Base-by-base conservation (phyloP, 1,140 invertebrate genomes). In the Drosophila kurseongensis region DNA sequence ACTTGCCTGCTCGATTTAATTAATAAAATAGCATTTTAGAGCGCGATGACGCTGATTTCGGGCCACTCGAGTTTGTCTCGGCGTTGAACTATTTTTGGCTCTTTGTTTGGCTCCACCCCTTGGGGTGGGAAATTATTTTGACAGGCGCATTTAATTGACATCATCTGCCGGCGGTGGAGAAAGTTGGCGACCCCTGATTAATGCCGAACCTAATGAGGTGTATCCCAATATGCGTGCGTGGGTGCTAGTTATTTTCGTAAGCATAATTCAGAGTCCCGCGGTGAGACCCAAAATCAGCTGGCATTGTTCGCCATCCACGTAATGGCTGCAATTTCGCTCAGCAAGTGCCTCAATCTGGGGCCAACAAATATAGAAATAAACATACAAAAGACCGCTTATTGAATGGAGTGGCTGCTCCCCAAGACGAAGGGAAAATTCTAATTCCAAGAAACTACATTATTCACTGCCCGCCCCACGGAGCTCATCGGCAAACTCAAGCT, bases 1-100 rank as follows among this genome's bases (percentile, higher is more conserved):
- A 89, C 80, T 89, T 68, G 84, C 63, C 84, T 78, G 84, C 88
- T 88, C 80, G 77, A 72, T 80, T 84, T 89, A 89, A 89, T 89
- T 84, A 89, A 89, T 89, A 89, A 80, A 88, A 89, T 71, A 69
- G 65, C 77, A 73, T 84, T 90, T 84, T 84, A 77, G 61, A 88
- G 74, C 78, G 86, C 75, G 52, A 65, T 77, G 84, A 69, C 80
- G 80, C 73, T 88, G 83, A 75, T 75, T 86, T 88, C 62, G 36
- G 32, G 18, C 52, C 56, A 66, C 51, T 61, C 36, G 45, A 29
- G 54, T 10, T 51, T 29, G 63, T 69, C 73, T 77, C 61, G 57
- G 40, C 66, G 18, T 27, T 29, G 18, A 79, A 79, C 80, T 71
- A 80, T 73, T 72, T 63, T 23, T 42, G 35, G 38, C 1, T 27